phyloP scores from a whole-genome alignment of 2,888 invertebrate genomes.

The Barypeithes pellucidus region DNA sequence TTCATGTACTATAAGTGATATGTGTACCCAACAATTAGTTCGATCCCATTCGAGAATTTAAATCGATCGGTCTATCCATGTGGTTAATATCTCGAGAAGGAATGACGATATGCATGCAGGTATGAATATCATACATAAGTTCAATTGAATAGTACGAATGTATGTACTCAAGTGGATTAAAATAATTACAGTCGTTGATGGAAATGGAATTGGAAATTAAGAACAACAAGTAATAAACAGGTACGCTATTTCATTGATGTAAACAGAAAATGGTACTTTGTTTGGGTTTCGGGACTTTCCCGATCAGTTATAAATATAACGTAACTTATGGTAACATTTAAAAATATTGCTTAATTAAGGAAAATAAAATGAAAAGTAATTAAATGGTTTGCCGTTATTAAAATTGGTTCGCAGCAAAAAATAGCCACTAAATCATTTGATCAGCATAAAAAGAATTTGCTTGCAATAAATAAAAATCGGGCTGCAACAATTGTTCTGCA shows the following conservation, averaged over 20 bases:
- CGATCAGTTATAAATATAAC: no score
- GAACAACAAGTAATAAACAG: neutral
- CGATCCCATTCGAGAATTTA: neutral
- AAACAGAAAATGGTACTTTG: no score
- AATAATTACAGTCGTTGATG: neutral
- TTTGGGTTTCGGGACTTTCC: no score
- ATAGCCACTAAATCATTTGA: no score
- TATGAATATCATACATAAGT: neutral
- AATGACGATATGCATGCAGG: neutral
- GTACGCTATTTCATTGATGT: neutral
- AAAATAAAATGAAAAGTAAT: no score
- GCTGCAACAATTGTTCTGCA: no score
- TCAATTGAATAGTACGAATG: conserved; percentile 1
- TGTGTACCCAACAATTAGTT: conserved; percentile 9
- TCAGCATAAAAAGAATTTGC: no score
- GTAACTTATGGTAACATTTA: no score
- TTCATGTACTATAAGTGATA: neutral
- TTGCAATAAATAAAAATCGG: no score
- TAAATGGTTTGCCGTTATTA: no score
- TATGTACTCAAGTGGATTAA: neutral
- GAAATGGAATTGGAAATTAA: neutral
- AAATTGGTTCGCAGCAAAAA: no score
- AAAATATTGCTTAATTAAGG: no score
- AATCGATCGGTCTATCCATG: neutral
- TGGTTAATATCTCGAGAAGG: neutral